Evolutionary conservation across 2,888 invertebrate genomes (phyloP).

Genomic region (Pachydiplax longipennis): DNA sequence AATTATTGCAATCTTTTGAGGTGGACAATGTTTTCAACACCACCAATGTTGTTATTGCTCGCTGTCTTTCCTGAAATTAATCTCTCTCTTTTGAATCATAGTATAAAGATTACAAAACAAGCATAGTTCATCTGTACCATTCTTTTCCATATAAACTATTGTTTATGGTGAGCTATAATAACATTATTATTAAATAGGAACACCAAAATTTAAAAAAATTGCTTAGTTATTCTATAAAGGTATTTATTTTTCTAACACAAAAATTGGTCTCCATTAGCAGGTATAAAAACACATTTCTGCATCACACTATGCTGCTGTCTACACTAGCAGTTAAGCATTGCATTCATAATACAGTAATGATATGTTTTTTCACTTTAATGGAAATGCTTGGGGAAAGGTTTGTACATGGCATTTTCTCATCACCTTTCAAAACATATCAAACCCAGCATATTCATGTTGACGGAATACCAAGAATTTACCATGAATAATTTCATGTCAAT

Average conservation of each 20-base stretch:
- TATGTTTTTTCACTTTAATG: slow-evolving; percentile 4
- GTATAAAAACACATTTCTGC: slow-evolving; percentile 19
- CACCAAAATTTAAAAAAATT: background rate
- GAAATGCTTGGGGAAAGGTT: background rate
- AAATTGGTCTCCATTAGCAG: slow-evolving; percentile 20
- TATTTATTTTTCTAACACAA: slow-evolving; percentile 25
- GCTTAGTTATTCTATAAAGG: background rate
- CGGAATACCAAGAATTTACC: background rate
- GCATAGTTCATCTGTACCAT: too few species aligned
- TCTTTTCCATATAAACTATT: too few species aligned
- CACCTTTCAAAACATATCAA: background rate
- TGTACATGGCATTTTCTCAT: background rate
- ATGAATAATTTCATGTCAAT: background rate
- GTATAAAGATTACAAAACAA: too few species aligned
- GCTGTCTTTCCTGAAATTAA: too few species aligned
- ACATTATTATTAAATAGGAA: too few species aligned
- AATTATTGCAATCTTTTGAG: too few species aligned
- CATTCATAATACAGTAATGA: slow-evolving; percentile 9
- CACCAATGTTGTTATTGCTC: too few species aligned
- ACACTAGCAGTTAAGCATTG: background rate
- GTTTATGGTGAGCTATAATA: too few species aligned
- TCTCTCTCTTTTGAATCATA: too few species aligned
- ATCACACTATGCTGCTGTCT: background rate
- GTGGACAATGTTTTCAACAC: too few species aligned
- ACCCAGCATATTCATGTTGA: background rate